Percentiles rank a stretch among this genome's conserved stretches.
These are phyloP conservation scores for Phlogophora meticulosa DNA, from an alignment of 2,888 invertebrate genomes.

Conservation along the genomic window DNA sequence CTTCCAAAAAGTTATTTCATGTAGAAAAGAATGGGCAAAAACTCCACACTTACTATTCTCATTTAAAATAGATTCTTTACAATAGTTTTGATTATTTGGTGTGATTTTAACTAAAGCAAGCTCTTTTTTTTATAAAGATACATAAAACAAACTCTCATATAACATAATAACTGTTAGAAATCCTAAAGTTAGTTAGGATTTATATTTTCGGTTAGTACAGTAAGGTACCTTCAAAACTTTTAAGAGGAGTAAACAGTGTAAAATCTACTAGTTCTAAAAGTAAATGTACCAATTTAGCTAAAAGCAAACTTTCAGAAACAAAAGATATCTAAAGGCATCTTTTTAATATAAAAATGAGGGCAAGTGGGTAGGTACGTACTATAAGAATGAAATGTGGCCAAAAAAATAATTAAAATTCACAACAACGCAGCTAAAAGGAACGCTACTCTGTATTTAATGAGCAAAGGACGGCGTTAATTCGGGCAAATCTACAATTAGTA, in stretches of 20 bases:
- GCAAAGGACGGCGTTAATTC: constrained; percentile 34
- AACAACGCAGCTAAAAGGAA: constrained; percentile 19
- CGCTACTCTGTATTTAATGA: constrained; percentile 25
- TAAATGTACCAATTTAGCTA: constrained; percentile 25
- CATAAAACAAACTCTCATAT: neutral
- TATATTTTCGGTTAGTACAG: neutral
- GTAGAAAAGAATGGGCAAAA: too few relatives aligned
- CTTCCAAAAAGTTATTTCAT: too few relatives aligned
- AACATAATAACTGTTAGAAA: neutral
- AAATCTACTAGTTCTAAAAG: neutral
- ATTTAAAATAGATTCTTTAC: too few relatives aligned
- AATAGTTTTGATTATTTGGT: too few relatives aligned
- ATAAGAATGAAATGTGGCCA: constrained; percentile 19
- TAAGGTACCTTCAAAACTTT: constrained; percentile 4
- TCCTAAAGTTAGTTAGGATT: neutral
- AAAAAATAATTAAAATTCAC: constrained; percentile 53
- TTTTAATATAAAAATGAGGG: constrained; percentile 20
- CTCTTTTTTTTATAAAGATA: too few relatives aligned
- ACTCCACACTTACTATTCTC: too few relatives aligned
- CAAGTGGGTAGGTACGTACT: constrained; percentile 22
- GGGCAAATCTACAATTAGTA: constrained; percentile 44
- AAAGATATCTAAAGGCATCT: neutral
- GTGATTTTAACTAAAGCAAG: too few relatives aligned
- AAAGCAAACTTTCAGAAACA: constrained; percentile 22
- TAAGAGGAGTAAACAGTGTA: neutral